phyloP scores from a whole-genome alignment of 2,797 vertebrate genomes.

The Kryptolebias ocellatus region DNA sequence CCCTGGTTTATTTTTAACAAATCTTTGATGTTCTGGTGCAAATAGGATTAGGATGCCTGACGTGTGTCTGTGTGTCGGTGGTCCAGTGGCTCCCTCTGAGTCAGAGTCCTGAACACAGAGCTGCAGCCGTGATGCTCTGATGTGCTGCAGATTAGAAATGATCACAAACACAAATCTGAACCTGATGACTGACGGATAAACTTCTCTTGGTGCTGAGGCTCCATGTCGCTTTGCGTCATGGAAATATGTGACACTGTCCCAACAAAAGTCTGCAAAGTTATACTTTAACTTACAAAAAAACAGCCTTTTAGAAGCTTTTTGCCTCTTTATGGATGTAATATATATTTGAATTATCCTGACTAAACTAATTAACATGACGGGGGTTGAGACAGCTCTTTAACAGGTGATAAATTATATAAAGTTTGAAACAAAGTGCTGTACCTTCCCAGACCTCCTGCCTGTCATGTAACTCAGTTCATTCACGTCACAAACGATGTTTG shows the following conservation, averaged over 20 bases:
- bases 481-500: too few species aligned
- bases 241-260: neutral
- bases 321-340: too few species aligned
- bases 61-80: neutral
- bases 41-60: accelerated
- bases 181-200: conserved; percentile 42
- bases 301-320: too few species aligned
- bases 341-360: too few species aligned
- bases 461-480: too few species aligned
- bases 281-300: neutral
- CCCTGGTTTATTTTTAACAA: neutral
- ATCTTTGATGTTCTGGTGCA: neutral
- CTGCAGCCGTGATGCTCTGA: conserved; percentile 42
- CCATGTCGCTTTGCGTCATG: conserved; percentile 12
- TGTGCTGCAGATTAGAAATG: conserved; percentile 50
- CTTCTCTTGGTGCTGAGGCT: neutral
- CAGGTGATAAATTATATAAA: too few species aligned
- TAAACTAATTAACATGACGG: too few species aligned
- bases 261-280: neutral
- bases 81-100: conserved; percentile 34
- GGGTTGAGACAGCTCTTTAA: too few species aligned
- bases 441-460: too few species aligned
- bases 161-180: conserved; percentile 15
- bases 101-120: conserved; percentile 39
- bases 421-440: too few species aligned